These are phyloP conservation scores for Theretra japonica DNA, from an alignment of 2,888 invertebrate species.

Conservation along the genomic window DNA sequence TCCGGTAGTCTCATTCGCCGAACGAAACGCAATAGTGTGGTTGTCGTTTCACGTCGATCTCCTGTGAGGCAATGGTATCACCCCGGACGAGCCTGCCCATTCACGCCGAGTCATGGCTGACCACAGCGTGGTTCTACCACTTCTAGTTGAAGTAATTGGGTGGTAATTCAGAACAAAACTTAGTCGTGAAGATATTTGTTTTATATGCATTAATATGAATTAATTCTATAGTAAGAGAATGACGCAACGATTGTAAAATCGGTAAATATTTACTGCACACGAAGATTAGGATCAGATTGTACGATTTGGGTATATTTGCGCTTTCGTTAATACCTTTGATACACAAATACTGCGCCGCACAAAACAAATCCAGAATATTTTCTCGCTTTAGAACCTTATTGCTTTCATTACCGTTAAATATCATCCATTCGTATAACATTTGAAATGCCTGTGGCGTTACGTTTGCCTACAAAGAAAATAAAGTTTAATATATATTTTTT, in stretches of 20 bases:
- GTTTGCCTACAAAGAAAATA: conserved; percentile 54
- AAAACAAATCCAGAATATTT: conserved; percentile 89
- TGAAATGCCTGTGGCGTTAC: conserved; percentile 86
- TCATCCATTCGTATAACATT: conserved; percentile 93
- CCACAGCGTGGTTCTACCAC: no score
- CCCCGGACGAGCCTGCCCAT: no score
- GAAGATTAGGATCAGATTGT: no score
- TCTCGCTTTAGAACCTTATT: conserved; percentile 87
- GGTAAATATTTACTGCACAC: background rate
- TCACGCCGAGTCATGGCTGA: no score
- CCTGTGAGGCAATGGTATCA: no score
- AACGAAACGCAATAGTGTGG: no score
- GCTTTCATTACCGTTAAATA: conserved; percentile 86
- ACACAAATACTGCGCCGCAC: conserved; percentile 88
- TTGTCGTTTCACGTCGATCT: no score
- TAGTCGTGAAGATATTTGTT: no score
- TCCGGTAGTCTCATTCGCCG: no score
- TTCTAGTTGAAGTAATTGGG: no score
- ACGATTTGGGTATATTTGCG: background rate
- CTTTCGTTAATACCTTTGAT: conserved; percentile 83
- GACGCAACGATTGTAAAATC: background rate
- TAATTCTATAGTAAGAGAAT: background rate
- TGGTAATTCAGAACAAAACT: no score
- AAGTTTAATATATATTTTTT: background rate
- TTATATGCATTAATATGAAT: background rate